phyloP scores from a whole-genome alignment of 1,140 invertebrate genomes.

The Teleogryllus occipitalis region DNA sequence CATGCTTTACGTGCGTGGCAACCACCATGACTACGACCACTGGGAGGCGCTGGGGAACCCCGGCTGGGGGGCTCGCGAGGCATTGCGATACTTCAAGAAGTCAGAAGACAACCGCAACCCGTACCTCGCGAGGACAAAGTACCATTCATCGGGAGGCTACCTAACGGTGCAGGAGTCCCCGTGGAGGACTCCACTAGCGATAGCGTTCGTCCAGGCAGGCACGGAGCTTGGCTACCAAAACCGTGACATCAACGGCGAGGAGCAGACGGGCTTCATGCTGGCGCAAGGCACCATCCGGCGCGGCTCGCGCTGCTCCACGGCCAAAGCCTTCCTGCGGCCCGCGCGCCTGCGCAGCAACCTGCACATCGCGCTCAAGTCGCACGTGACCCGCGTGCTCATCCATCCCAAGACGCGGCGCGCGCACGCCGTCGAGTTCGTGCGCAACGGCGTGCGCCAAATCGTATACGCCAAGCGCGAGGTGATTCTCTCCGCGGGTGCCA shows the following conservation, averaged over 20 bases:
- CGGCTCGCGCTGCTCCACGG: slow-evolving; percentile 79
- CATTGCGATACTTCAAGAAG: slow-evolving; percentile 82
- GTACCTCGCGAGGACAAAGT: slow-evolving; percentile 57
- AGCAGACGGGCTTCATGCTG: slow-evolving; percentile 78
- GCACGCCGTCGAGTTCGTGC: slow-evolving; percentile 64
- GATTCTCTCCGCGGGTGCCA: slow-evolving; percentile 40
- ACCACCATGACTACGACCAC: slow-evolving; percentile 74
- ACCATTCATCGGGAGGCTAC: slow-evolving; percentile 66
- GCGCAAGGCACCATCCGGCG: slow-evolving; percentile 80
- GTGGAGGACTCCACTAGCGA: slow-evolving; percentile 69
- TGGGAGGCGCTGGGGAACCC: slow-evolving; percentile 82
- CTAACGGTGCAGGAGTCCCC: slow-evolving; percentile 77
- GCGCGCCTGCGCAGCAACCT: slow-evolving; percentile 68
- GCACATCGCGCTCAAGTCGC: slow-evolving; percentile 66
- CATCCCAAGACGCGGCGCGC: slow-evolving; percentile 61
- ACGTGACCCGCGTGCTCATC: slow-evolving; percentile 62
- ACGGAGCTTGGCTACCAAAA: slow-evolving; percentile 79
- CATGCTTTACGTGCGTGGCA: slow-evolving; percentile 89
- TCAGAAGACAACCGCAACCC: slow-evolving; percentile 83
- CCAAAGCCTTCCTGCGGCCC: slow-evolving; percentile 80
- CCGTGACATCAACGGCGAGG: slow-evolving; percentile 76
- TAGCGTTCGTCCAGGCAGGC: slow-evolving; percentile 78
- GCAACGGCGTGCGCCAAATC: slow-evolving; percentile 53
- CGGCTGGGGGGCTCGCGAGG: slow-evolving; percentile 84
- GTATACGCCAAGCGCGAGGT: slow-evolving; percentile 66